Evolutionary conservation across 2,797 vertebrate genomes (phyloP).

Genomic region (Gila robusta): DNA sequence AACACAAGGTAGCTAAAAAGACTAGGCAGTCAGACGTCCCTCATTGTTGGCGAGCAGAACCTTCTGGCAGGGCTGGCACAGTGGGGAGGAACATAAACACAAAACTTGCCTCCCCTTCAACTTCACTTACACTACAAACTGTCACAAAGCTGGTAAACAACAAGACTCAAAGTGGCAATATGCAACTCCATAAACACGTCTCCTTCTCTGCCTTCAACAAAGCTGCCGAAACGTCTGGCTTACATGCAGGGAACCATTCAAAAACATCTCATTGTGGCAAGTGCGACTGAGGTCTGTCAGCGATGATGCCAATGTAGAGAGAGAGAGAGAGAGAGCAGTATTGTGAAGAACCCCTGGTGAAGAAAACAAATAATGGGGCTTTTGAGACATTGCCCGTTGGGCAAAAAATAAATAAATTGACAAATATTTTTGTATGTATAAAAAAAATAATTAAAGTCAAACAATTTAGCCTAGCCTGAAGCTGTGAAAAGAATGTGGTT

Average conservation of each 20-base stretch:
- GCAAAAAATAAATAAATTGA: constrained; percentile 29
- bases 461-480: constrained; percentile 24
- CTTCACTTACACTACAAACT: constrained; percentile 47
- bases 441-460: constrained; percentile 31
- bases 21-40: constrained; percentile 49
- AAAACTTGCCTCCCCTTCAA: constrained; percentile 48
- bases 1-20: constrained; percentile 54
- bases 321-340: constrained; percentile 4
- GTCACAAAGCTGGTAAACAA: constrained; percentile 33
- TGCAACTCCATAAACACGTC: constrained; percentile 43
- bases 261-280: constrained; percentile 26
- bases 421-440: background rate
- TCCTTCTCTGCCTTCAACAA: constrained; percentile 18
- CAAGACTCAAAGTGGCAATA: constrained; percentile 42
- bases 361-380: constrained; percentile 53
- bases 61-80: constrained; percentile 26
- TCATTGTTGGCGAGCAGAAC: constrained; percentile 45
- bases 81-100: constrained; percentile 28
- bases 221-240: constrained; percentile 29
- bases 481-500: constrained; percentile 14
- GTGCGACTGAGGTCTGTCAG: constrained; percentile 21
- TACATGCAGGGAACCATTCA: constrained; percentile 38
- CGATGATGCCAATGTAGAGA: constrained; percentile 39
- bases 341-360: constrained; percentile 31
- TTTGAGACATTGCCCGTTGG: constrained; percentile 30